phyloP scores from a whole-genome alignment of 2,113 vertebrate species.

The Saccopteryx leptura region DNA sequence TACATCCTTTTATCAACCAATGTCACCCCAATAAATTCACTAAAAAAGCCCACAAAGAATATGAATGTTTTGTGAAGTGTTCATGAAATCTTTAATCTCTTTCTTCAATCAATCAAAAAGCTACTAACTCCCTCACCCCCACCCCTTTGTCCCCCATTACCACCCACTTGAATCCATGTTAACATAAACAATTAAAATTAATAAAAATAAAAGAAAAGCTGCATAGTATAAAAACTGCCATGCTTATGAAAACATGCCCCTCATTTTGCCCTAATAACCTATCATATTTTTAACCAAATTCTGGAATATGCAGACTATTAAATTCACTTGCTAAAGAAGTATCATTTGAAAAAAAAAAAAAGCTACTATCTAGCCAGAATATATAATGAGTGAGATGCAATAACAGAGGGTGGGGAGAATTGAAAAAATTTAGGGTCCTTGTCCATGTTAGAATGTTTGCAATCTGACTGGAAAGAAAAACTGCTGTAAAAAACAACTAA shows the following conservation, averaged over 20 bases:
- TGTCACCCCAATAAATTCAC: neutral
- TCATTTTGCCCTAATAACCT: slow-evolving; percentile 52
- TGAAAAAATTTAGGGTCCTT: neutral
- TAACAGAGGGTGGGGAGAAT: neutral
- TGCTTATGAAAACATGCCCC: slow-evolving; percentile 28
- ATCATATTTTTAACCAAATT: slow-evolving; percentile 61
- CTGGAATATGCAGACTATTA: slow-evolving; percentile 52
- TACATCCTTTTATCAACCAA: neutral
- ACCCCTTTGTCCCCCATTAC: too few species aligned
- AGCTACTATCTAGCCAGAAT: neutral
- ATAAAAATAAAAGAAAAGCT: neutral
- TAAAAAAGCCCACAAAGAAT: neutral
- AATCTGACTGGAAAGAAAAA: neutral
- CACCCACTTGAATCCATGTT: too few species aligned
- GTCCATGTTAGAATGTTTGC: neutral
- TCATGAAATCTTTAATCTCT: neutral
- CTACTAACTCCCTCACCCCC: too few species aligned
- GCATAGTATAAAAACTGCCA: slow-evolving; percentile 47
- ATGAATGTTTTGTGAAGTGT: neutral
- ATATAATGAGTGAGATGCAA: neutral
- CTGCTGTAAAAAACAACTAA: neutral
- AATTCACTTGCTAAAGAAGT: slow-evolving; percentile 64
- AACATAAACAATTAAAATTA: too few species aligned
- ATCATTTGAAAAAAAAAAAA: slow-evolving; percentile 18
- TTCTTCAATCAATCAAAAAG: slow-evolving; percentile 1